Evolutionary conservation across 37 sponge, comb jelly and placozoan genomes (phyloP).

Genomic region (Chondrilla cf. caribensis): DNA sequence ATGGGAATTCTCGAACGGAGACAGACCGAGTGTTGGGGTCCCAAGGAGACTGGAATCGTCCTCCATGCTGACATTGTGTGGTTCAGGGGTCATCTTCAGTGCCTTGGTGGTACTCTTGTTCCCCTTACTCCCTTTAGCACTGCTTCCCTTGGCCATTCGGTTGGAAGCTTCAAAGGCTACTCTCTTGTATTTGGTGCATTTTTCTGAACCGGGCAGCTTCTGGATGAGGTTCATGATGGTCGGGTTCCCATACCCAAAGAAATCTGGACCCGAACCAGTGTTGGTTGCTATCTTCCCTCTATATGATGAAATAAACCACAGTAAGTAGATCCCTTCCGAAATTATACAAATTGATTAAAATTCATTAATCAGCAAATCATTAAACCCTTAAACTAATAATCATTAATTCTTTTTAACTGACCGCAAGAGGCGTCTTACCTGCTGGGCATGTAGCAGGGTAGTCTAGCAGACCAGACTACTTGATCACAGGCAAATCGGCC

Average conservation of each 20-base stretch:
- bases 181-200: constrained; percentile 76
- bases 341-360: no score
- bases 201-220: constrained; percentile 46
- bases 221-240: constrained; percentile 84
- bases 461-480: no score
- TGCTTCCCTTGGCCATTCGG: constrained; percentile 20
- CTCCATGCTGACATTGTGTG: not conserved
- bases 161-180: constrained; percentile 53
- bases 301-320: no score
- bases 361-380: no score
- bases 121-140: not conserved
- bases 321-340: not conserved
- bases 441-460: no score
- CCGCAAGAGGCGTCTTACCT: no score
- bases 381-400: no score
- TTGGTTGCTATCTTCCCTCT: constrained; percentile 87
- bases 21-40: not conserved
- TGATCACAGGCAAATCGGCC: no score
- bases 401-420: no score
- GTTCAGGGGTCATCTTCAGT: not conserved
- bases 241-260: constrained; percentile 90
- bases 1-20: not conserved
- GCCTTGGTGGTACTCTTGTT: not conserved
- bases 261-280: constrained; percentile 91
- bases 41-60: not conserved